Evolutionary conservation across 2,113 vertebrate species (phyloP).

Genomic region (Trachemys scripta): DNA sequence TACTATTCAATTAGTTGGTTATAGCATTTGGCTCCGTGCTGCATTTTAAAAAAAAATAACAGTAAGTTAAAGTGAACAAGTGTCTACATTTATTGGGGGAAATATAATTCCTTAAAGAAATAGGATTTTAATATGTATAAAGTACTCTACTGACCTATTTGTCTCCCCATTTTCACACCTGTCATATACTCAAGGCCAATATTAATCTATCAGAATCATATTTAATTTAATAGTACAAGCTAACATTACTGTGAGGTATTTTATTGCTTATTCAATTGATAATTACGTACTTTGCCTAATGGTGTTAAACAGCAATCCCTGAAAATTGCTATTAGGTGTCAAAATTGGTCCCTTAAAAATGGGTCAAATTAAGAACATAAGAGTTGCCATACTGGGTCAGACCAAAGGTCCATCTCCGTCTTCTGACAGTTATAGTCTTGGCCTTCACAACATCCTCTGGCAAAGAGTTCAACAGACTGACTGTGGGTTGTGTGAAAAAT

Average conservation of each 20-base stretch:
- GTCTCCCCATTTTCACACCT: conserved; percentile 29
- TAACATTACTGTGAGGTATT: neutral
- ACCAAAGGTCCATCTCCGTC: too few species aligned
- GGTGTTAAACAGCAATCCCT: neutral
- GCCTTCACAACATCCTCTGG: too few species aligned
- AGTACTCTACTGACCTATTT: neutral
- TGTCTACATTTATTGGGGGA: neutral
- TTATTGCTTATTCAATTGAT: conserved; percentile 16
- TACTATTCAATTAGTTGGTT: neutral
- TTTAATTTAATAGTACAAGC: conserved; percentile 16
- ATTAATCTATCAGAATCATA: conserved; percentile 1
- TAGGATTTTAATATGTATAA: conserved; percentile 21
- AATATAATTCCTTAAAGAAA: neutral
- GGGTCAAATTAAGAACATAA: neutral
- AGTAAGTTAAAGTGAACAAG: neutral
- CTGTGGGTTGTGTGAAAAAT: too few species aligned
- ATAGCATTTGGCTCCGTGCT: neutral
- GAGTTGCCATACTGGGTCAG: too few species aligned
- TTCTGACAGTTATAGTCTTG: too few species aligned
- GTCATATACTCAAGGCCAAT: neutral
- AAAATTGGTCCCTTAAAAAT: neutral
- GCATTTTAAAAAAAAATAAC: neutral
- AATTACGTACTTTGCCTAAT: neutral
- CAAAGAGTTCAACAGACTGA: too few species aligned
- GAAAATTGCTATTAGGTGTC: conserved; percentile 2